phyloP scores from a whole-genome alignment of 2,797 vertebrate species.

The Sebastiscus tertius region DNA sequence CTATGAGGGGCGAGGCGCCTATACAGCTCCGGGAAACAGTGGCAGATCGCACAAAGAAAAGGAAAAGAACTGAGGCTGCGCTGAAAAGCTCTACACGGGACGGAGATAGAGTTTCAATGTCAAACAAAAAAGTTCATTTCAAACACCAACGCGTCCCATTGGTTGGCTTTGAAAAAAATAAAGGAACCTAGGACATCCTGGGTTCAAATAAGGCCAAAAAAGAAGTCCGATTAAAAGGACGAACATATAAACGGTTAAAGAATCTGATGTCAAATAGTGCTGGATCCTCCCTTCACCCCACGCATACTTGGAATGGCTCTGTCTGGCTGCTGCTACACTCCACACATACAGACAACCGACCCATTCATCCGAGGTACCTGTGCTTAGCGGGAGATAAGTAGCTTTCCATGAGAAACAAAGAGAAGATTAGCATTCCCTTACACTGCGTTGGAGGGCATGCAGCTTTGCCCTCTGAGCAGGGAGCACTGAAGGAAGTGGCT shows the following conservation, averaged over 20 bases:
- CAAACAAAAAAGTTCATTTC: conserved; percentile 32
- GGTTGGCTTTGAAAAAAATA: conserved; percentile 41
- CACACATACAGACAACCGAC: conserved; percentile 86
- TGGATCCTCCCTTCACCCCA: conserved; percentile 80
- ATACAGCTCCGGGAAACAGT: conserved; percentile 76
- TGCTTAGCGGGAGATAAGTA: conserved; percentile 84
- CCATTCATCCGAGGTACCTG: conserved; percentile 88
- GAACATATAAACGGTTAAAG: conserved; percentile 70
- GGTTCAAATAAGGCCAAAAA: conserved; percentile 63
- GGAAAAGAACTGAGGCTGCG: conserved; percentile 63
- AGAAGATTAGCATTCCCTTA: conserved; percentile 84
- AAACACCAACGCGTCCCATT: conserved; percentile 70
- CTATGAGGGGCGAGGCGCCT: conserved; percentile 73
- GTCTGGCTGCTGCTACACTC: conserved; percentile 79
- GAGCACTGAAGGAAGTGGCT: conserved; percentile 57
- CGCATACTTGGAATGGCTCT: conserved; percentile 83
- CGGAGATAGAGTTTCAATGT: conserved; percentile 80
- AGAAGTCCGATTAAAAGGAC: conserved; percentile 49
- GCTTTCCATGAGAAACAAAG: conserved; percentile 83
- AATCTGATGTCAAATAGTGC: conserved; percentile 78
- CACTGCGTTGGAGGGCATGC: conserved; percentile 74
- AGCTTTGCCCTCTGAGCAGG: conserved; percentile 70
- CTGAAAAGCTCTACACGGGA: conserved; percentile 68
- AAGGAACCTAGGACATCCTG: conserved; percentile 16
- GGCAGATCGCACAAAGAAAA: conserved; percentile 74